Evolutionary conservation across 2,888 invertebrate species (phyloP).

Genomic region (Pachydiplax longipennis): DNA sequence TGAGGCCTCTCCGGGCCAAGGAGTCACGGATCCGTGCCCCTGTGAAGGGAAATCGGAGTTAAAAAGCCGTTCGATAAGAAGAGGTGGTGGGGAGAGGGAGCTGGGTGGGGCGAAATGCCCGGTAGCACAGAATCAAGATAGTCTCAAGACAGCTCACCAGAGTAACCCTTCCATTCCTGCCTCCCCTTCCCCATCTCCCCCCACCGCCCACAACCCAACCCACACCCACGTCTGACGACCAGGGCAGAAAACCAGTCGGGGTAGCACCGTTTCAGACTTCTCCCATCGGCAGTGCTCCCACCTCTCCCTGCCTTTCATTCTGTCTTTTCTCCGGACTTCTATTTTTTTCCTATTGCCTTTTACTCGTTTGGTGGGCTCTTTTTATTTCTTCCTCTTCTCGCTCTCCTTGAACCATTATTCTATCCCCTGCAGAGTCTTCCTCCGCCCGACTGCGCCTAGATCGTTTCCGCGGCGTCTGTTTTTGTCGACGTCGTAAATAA

Average conservation of each 20-base stretch:
- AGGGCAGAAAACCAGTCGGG: conserved; percentile 29
- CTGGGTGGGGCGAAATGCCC: conserved; percentile 22
- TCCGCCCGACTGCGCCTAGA: not conserved
- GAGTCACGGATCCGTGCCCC: conserved; percentile 33
- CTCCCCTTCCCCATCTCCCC: not conserved
- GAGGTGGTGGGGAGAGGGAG: not conserved
- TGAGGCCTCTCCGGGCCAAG: not conserved
- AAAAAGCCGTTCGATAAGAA: conserved; percentile 32
- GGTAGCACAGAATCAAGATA: conserved; percentile 44
- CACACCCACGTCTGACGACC: conserved; percentile 23
- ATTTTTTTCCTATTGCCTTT: not conserved
- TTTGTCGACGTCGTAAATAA: too few relatives aligned
- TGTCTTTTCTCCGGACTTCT: not conserved
- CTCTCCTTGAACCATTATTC: not conserved
- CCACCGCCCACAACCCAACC: conserved; percentile 11
- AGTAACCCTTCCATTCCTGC: conserved; percentile 42
- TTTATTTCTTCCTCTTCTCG: not conserved
- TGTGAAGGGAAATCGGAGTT: conserved; percentile 26
- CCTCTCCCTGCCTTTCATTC: not conserved
- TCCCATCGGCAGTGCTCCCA: not conserved
- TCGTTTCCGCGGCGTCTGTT: too few relatives aligned
- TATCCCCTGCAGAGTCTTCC: not conserved
- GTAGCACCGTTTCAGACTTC: conserved; percentile 13
- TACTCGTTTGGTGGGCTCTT: not conserved
- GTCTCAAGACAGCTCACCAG: conserved; percentile 41